Evolutionary conservation across 2,113 vertebrate genomes (phyloP).

Genomic region (Petrocephalus zakoni): DNA sequence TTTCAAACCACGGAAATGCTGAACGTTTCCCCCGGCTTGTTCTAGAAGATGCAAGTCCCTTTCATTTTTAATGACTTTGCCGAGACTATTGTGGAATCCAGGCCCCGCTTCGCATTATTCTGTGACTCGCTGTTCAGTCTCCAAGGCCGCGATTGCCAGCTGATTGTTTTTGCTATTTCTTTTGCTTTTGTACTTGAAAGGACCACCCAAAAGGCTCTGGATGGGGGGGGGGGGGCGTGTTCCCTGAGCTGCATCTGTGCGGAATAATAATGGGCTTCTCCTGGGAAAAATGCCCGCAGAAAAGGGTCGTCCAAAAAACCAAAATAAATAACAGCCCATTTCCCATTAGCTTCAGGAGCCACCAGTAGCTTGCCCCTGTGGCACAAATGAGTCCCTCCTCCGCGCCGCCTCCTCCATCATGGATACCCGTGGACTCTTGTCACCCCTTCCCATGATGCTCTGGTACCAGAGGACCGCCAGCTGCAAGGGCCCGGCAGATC

Average conservation of each 20-base stretch:
- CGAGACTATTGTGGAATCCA: not conserved
- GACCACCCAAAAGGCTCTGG: conserved; percentile 65
- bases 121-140: conserved; percentile 44
- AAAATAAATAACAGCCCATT: not conserved
- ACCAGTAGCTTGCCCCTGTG: not conserved
- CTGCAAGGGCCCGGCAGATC: not conserved
- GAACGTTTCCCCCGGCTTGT: not conserved
- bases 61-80: not conserved
- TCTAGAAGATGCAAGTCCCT: not conserved
- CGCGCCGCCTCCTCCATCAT: not conserved
- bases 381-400: not conserved
- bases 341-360: not conserved
- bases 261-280: conserved; percentile 55
- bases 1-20: not conserved
- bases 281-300: conserved; percentile 45
- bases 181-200: conserved; percentile 51
- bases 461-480: not conserved
- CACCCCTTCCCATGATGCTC: not conserved
- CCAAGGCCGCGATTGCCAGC: conserved; percentile 46
- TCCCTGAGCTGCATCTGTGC: conserved; percentile 43
- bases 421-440: not conserved
- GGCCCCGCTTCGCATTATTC: conserved; percentile 32
- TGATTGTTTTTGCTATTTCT: conserved; percentile 39
- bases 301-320: not conserved
- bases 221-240: conserved; percentile 56